phyloP scores from a whole-genome alignment of 2,888 invertebrate species.

The Troides oblongomaculatus region DNA sequence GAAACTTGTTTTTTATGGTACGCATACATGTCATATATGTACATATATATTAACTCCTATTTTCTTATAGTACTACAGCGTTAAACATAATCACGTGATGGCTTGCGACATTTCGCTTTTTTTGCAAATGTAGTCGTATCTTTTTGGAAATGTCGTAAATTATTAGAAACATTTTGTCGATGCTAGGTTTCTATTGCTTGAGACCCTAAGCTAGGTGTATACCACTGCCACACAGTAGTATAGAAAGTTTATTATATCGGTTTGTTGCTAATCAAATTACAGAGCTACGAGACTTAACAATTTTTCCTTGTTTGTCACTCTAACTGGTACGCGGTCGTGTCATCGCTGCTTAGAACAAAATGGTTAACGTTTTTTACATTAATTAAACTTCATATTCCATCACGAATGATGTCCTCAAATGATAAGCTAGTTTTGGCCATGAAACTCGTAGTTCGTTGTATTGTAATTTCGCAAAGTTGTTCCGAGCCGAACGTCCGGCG shows the following conservation, averaged over 20 bases:
- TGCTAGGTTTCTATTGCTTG: too few relatives aligned
- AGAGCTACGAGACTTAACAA: too few relatives aligned
- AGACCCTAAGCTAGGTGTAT: too few relatives aligned
- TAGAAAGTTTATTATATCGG: too few relatives aligned
- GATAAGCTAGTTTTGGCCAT: constrained; percentile 21
- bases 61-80: not conserved
- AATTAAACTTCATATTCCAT: not conserved
- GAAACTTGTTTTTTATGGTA: constrained; percentile 10
- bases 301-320: too few relatives aligned
- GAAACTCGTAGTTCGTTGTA: constrained; percentile 17
- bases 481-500: constrained; percentile 73
- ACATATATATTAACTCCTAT: not conserved
- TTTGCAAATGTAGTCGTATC: not conserved
- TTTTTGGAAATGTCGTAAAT: too few relatives aligned
- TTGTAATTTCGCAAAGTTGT: constrained; percentile 61
- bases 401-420: constrained; percentile 9
- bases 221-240: too few relatives aligned
- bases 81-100: not conserved
- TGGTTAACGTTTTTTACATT: not conserved
- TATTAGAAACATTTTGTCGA: too few relatives aligned
- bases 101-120: not conserved
- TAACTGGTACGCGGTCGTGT: too few relatives aligned
- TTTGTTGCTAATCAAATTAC: too few relatives aligned
- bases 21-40: not conserved
- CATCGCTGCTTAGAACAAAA: too few relatives aligned